Evolutionary conservation across 1,140 invertebrate genomes (phyloP), one percentile per base, ranked within the genome.

Genomic region (Apis cerana): DNA sequence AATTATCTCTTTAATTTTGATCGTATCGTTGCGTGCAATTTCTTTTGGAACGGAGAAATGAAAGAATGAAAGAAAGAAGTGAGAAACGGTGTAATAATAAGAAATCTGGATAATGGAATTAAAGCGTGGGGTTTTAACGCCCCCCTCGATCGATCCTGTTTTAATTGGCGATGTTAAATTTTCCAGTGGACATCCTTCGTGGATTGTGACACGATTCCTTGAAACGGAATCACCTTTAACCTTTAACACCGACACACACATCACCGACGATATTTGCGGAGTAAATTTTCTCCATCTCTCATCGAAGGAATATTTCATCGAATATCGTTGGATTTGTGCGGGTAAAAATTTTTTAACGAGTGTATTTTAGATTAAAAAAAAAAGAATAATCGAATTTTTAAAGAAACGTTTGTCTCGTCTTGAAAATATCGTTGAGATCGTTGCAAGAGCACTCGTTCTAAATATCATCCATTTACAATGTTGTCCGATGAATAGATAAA

Each of bases 121-220:
- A 2, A 21, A 71, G 69, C 11, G 8, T 11, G 23, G 72, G 62
- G 62, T 75, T 50, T 62, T 62, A 75, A 75, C 62, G 33, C 1
- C 19, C 59, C 10, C 9, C 52, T 19, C 21, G 48, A 68, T 67
- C 0, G 48, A 75, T 33, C 58, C 43, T 1, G 43, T 11, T 52
- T 75, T 64, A 59, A 75, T 62, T 15, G 59, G 43, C 13, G 17
- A 52, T 23, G 48, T 75, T 75, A 62, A 50, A 75, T 75, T 62
- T 75, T 75, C 59, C 59, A 74, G n/a, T 17, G 43, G 13, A n/a
- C n/a, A 59, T 72, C 13, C 33, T 17, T 21, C 27, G 33, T 43
- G 27, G 54, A 72, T 27, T n/a, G 70, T 75, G 74, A 64, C 74
- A 75, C 43, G 59, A 59, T 64, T 64, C 59, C 74, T 75, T 13